Base-by-base conservation (phyloP, 2,797 vertebrate genomes). In the Acestrorhynchus altus region DNA sequence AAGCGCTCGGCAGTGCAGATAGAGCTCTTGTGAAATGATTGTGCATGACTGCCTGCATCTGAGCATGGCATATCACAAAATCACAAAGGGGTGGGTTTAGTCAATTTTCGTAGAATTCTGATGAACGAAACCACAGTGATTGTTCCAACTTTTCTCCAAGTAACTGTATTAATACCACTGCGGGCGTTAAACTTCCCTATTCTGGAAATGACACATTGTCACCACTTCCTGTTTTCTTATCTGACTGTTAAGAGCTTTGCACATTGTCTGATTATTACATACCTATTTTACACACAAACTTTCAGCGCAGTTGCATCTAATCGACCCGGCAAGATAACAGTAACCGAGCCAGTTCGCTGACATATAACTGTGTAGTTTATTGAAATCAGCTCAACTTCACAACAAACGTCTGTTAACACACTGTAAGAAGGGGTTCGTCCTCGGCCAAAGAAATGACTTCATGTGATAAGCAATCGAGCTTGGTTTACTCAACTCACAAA, bases 141-240 rank as follows among this genome's bases (percentile, higher is more conserved):
- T 90, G 90, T 93, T 93, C 89, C 88, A 93, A 90, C 91, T 93
- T 93, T 96, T 95, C 94, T 96, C 89, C 87, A 95, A 95, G 96
- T 95, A 96, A 96, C 94, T 96, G 92, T 91, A 92, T 94, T 94
- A 94, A 95, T 94, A 96, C 95, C 93, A 85, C 95, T 95, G 92
- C 82, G 85, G 82, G 91, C 91, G 88, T 10, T 85, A 90, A 91
- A 90, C 91, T 97, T 98, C 96, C 95, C 87, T 83, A 93, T 96
- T 98, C 88, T 93, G 90, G 89, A 88, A 92, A 93, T 94, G 95
- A 95, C 96, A 96, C 95, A 94, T 95, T 95, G 94, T 90, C 90
- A 93, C 93, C 90, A 93, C 94, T 98, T 98, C 96, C 97, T 95
- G 94, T 95, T 90, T 91, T 91, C 93, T 93, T 94, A 93, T 93